Conservation (phyloP, 2,888 invertebrate genomes). For the Ochropacha duplaris region DNA sequence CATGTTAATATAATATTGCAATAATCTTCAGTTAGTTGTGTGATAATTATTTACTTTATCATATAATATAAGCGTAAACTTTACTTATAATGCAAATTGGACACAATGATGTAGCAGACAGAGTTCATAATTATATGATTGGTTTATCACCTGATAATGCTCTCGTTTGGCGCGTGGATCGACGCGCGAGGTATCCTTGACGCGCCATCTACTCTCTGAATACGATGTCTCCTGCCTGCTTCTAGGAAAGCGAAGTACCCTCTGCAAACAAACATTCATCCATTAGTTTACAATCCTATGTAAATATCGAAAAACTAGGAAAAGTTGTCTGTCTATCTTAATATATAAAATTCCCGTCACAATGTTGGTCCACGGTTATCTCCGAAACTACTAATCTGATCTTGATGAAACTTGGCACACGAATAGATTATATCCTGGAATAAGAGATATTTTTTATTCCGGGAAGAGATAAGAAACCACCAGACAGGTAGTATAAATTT, state of each 20-base stretch:
- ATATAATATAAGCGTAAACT: constrained; percentile 33
- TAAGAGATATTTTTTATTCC: too few relatives aligned
- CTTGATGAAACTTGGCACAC: too few relatives aligned
- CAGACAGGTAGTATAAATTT: too few relatives aligned
- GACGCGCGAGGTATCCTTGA: constrained; percentile 82
- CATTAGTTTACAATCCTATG: too few relatives aligned
- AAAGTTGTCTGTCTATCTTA: too few relatives aligned
- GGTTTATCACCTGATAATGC: constrained; percentile 83
- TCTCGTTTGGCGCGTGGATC: constrained; percentile 87
- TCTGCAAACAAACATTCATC: constrained; percentile 59
- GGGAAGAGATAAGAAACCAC: too few relatives aligned
- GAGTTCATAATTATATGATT: constrained; percentile 5
- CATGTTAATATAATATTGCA: constrained; percentile 35
- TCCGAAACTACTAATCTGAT: too few relatives aligned
- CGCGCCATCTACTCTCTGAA: constrained; percentile 82
- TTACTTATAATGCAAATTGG: constrained; percentile 38
- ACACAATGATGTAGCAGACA: constrained; percentile 33
- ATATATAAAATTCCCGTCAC: too few relatives aligned
- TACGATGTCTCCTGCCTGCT: constrained; percentile 89
- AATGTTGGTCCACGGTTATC: too few relatives aligned
- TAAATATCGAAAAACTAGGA: too few relatives aligned
- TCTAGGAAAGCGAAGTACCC: constrained; percentile 95
- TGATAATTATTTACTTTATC: constrained; percentile 23
- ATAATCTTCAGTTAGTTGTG: constrained; percentile 38
- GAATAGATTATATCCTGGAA: too few relatives aligned